Evolutionary conservation across 1,140 invertebrate genomes (phyloP), one percentile per base, ranked within the genome.

Genomic region (Gryon sp.): DNA sequence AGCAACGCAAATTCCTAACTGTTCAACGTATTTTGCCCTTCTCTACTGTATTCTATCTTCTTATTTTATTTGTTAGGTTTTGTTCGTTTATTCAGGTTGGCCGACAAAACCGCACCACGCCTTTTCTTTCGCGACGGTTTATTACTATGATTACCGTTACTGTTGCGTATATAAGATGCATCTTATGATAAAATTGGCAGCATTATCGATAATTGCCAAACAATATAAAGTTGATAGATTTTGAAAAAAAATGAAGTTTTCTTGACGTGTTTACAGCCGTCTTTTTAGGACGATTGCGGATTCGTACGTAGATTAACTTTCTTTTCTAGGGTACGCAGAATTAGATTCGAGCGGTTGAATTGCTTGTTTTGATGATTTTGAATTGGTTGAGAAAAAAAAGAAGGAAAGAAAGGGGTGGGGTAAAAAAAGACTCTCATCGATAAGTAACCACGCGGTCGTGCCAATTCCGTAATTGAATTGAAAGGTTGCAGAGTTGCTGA

Each of bases 81-180:
- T 78, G 50, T 73, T 73, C 63, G 48, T 26, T 12, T 55, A 69
- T 74, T 28, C 48, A 78, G 63, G 66, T 70, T 60, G 45, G 30
- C 63, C 63, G 45, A 59, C 57, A 69, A 78, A 78, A 74, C 63
- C 62, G 30, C 69, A 69, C 69, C 76, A 78, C 69, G 63, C 76
- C 76, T 78, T 40, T 26, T 18, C 30, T 18, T 26, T 66, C 48
- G 45, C 30, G 55, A 60, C 69, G 65, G 53, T 78, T 78, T 74
- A 78, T 78, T 78, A 78, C 69, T 65, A 66, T 74, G n/a, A 78
- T 74, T 78, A 78, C 59, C 52, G 76, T 74, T 78, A 78, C 63
- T 43, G 46, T 69, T 78, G 63, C 69, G 55, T 70, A 70, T 57
- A 68, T 46, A 73, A 69, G 55, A 63, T 52, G 76, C 68, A 72